Conservation (phyloP, 2,797 vertebrate genomes). For the Lithobates sylvaticus region DNA sequence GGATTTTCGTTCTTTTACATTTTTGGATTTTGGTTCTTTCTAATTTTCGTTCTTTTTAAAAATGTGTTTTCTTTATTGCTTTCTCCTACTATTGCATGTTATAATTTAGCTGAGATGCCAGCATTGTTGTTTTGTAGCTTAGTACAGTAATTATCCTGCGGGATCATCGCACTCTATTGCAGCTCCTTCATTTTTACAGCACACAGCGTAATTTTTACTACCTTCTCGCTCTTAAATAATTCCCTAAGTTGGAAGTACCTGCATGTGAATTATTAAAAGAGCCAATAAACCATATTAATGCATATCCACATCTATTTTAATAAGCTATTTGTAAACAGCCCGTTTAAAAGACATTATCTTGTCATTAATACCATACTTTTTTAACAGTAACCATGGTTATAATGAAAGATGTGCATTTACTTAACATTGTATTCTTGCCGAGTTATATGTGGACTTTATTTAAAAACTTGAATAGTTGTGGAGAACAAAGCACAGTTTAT, state of each 20-base stretch:
- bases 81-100: background rate
- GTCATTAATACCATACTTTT: background rate
- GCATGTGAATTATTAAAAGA: conserved; percentile 47
- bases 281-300: conserved; percentile 28
- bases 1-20: too few relatives aligned
- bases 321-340: background rate
- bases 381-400: too few relatives aligned
- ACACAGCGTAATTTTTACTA: conserved; percentile 20
- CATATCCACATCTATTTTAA: conserved; percentile 12
- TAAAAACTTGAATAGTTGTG: background rate
- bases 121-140: background rate
- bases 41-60: too few relatives aligned
- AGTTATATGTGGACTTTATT: background rate
- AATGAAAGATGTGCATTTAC: background rate
- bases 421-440: background rate
- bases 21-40: too few relatives aligned
- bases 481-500: background rate
- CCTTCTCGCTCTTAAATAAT: conserved; percentile 23
- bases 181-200: background rate
- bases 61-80: too few relatives aligned
- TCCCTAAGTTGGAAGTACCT: conserved; percentile 38
- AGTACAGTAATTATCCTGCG: conserved; percentile 18
- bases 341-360: background rate
- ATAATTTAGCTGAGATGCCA: background rate
- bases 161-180: conserved; percentile 12